Base-by-base conservation (phyloP, 2,888 invertebrate species). In the Oscheius myriophilus region DNA sequence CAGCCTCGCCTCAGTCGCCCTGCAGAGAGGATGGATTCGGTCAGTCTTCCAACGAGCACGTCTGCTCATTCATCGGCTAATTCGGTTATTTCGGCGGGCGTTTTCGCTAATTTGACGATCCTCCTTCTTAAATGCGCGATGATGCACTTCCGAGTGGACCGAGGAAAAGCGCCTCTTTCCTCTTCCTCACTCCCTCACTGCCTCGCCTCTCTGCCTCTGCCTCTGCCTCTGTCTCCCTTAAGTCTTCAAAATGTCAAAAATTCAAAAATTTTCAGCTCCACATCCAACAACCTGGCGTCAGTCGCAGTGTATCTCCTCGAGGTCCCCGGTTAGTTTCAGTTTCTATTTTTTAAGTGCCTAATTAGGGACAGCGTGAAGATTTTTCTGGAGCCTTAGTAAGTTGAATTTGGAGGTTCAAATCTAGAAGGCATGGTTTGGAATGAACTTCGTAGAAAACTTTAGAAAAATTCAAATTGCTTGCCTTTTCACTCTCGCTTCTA, bases 21-120 rank as follows among this genome's bases (percentile, higher is more conserved):
- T 16, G 61, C 49, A 61, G 61, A 49, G n/a, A 46, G 49, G 49
- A 61, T 61, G 61, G 61, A 61, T n/a, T 49, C 49, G 46, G 61
- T 61, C n/a, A 61, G 61, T 49, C 9, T 11, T 11, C n/a, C 26
- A 26, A n/a, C 23, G 52, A 26, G 16, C 33, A 33, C 33, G 33
- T 33, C 33, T 33, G n/a, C 33, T 3, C 33, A 33, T 33, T 33
- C 33, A 33, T 33, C 33, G 33, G 33, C 33, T 33, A 33, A 33
- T 33, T 33, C 33, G 33, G 33, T 33, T 33, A 33, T 33, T 33
- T 33, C 33, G 4, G 9, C 33, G 4, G 33, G 4, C 33, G 33
- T 9, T 33, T 33, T 9, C 33, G 33, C 33, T 9, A 33, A 33
- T 33, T 33, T 33, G 33, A 33, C 33, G 33, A 33, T 33, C 33